These are phyloP conservation scores for Darwinula stevensoni DNA, from an alignment of 2,888 invertebrate genomes.

Conservation along the genomic window DNA sequence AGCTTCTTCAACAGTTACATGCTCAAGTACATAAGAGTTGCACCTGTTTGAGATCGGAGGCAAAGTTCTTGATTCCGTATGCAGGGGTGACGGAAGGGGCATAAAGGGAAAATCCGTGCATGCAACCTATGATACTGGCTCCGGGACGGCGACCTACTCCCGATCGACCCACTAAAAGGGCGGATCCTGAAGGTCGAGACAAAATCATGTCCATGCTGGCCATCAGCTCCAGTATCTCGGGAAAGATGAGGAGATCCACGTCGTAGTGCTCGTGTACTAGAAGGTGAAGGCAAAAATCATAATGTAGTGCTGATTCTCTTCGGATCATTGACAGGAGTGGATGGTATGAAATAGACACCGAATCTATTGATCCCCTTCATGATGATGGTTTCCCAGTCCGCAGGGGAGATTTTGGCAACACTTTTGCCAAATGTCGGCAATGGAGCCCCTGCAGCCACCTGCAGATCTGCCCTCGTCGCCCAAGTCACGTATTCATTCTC, in stretches of 20 bases:
- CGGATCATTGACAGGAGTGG: too few relatives aligned
- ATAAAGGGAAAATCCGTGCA: slow-evolving; percentile 20
- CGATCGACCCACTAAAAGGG: slow-evolving; percentile 39
- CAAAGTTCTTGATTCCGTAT: neutral
- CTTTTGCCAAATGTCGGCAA: slow-evolving; percentile 17
- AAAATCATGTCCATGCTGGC: slow-evolving; percentile 31
- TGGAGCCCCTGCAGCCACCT: slow-evolving; percentile 15
- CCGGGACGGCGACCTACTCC: slow-evolving; percentile 55
- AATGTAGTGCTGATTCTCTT: neutral
- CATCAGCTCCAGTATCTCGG: slow-evolving; percentile 32
- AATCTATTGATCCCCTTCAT: slow-evolving; percentile 24
- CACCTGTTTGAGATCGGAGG: slow-evolving; percentile 20
- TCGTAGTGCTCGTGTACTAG: slow-evolving; percentile 31
- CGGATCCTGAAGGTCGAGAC: slow-evolving; percentile 27
- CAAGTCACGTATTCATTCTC: slow-evolving; percentile 5
- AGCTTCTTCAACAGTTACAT: too few relatives aligned
- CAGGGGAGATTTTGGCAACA: slow-evolving; percentile 17
- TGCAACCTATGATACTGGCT: slow-evolving; percentile 35
- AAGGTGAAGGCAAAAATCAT: slow-evolving; percentile 7
- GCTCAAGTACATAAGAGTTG: too few relatives aligned
- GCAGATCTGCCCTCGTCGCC: neutral
- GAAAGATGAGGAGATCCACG: slow-evolving; percentile 29
- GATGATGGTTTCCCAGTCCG: slow-evolving; percentile 30
- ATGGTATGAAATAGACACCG: too few relatives aligned
- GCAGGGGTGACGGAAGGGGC: neutral